Evolutionary conservation across 2,113 vertebrate genomes (phyloP).

Genomic region (Brachyistius frenatus): DNA sequence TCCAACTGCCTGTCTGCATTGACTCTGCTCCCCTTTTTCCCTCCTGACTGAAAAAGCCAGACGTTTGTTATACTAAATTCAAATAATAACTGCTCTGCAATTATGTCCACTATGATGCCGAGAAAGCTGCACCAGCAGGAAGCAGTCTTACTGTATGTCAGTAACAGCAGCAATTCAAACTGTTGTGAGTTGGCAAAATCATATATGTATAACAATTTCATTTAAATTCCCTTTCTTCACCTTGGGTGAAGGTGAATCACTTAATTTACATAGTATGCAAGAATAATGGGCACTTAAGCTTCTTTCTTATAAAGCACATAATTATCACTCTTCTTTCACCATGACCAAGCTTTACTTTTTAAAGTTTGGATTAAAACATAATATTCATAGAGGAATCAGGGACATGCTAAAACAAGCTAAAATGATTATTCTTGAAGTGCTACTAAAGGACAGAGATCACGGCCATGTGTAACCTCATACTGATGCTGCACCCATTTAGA

Average conservation of each 20-base stretch:
- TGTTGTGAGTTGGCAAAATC: conserved; percentile 12
- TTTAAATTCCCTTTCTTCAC: conserved; percentile 29
- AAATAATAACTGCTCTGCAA: conserved; percentile 38
- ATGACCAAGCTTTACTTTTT: conserved; percentile 3
- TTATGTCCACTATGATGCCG: conserved; percentile 25
- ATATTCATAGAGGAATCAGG: not conserved
- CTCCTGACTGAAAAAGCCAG: conserved; percentile 20
- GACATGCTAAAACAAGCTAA: not conserved
- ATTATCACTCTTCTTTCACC: conserved; percentile 9
- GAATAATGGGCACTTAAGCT: conserved; percentile 7
- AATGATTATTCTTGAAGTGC: conserved; percentile 1
- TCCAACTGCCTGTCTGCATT: conserved; percentile 32
- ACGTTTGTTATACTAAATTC: conserved; percentile 45
- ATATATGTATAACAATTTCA: conserved; percentile 26
- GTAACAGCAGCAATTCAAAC: conserved; percentile 14
- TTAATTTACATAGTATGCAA: conserved; percentile 45
- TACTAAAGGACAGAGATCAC: conserved; percentile 2
- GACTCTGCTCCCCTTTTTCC: conserved; percentile 34
- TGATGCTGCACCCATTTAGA: conserved; percentile 33
- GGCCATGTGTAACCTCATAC: not conserved
- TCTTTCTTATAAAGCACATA: conserved; percentile 20
- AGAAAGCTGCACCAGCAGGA: conserved; percentile 16
- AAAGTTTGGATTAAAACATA: conserved; percentile 6
- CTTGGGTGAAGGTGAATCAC: conserved; percentile 31
- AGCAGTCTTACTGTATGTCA: not conserved